A percentile compares a stretch with the other conserved stretches of the same genome.
Evolutionary conservation across 1,140 invertebrate genomes (phyloP).

Genomic region (Papilio polytes): DNA sequence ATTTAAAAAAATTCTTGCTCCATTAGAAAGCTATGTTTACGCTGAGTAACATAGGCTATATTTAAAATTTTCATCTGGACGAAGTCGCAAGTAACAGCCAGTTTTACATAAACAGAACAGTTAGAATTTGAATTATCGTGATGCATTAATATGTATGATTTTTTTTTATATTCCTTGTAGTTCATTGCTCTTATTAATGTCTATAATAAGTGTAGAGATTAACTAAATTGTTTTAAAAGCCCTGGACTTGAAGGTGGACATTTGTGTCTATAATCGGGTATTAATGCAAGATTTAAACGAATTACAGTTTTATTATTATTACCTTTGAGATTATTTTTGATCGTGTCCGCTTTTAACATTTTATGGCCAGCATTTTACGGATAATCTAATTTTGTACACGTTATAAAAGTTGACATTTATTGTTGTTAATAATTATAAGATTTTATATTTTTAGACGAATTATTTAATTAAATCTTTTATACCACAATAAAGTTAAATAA

Average conservation of each 20-base stretch:
- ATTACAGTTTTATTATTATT: conserved; percentile 24
- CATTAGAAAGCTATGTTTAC: no score
- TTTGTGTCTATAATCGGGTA: conserved; percentile 17
- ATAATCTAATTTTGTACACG: conserved; percentile 29
- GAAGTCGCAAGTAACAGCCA: not conserved
- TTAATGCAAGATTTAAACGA: conserved; percentile 21
- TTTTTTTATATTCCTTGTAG: not conserved
- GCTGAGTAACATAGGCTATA: no score
- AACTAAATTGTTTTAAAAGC: conserved; percentile 1
- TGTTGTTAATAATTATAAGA: conserved; percentile 3
- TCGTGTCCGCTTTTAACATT: conserved; percentile 11
- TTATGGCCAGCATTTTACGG: conserved; percentile 24
- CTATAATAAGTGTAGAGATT: not conserved
- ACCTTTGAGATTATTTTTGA: conserved; percentile 21
- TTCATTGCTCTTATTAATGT: not conserved
- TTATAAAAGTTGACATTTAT: conserved; percentile 14
- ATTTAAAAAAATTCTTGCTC: no score
- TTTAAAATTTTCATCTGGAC: no score
- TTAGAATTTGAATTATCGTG: not conserved
- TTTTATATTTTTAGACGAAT: conserved; percentile 13
- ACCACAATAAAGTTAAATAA: no score
- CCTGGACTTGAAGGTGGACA: conserved; percentile 13
- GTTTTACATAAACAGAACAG: not conserved
- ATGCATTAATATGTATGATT: not conserved
- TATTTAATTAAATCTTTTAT: not conserved